Conservation (phyloP, 2,797 vertebrate genomes). For the Protonibea diacanthus region DNA sequence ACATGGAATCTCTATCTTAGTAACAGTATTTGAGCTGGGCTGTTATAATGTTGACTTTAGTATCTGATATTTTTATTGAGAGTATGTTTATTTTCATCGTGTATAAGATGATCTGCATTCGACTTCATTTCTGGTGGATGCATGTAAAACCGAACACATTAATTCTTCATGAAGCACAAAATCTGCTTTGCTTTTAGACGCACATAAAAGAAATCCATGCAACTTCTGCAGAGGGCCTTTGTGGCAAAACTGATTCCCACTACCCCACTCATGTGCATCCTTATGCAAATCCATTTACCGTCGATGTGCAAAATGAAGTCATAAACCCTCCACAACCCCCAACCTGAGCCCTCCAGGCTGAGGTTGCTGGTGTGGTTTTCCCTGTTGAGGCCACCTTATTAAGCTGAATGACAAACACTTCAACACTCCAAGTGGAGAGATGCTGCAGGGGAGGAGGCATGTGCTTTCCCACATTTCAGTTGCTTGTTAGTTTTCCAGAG, state of each 20-base stretch:
- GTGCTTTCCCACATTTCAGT: conserved; percentile 61
- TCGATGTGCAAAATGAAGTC: conserved; percentile 45
- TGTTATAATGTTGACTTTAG: not conserved
- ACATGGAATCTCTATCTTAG: not conserved
- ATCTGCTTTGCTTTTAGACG: not conserved
- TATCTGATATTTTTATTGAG: not conserved
- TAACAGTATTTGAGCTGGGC: not conserved
- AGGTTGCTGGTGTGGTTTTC: conserved; percentile 60
- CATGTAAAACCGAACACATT: conserved; percentile 1
- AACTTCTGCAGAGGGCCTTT: conserved; percentile 24
- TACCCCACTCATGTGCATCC: conserved; percentile 25
- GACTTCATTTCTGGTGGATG: not conserved
- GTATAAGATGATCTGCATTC: not conserved
- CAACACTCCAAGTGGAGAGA: conserved; percentile 64
- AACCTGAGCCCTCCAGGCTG: conserved; percentile 46
- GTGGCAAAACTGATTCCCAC: conserved; percentile 31
- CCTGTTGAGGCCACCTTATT: conserved; percentile 69
- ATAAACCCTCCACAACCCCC: conserved; percentile 52
- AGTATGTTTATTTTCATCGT: not conserved
- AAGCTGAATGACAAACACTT: conserved; percentile 77
- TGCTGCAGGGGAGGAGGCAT: conserved; percentile 42
- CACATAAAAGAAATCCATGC: not conserved
- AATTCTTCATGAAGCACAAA: not conserved
- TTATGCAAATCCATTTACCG: conserved; percentile 51
- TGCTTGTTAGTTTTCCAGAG: conserved; percentile 62